phyloP scores from a whole-genome alignment of 1,140 invertebrate species.

The Caenorhabditis latens region DNA sequence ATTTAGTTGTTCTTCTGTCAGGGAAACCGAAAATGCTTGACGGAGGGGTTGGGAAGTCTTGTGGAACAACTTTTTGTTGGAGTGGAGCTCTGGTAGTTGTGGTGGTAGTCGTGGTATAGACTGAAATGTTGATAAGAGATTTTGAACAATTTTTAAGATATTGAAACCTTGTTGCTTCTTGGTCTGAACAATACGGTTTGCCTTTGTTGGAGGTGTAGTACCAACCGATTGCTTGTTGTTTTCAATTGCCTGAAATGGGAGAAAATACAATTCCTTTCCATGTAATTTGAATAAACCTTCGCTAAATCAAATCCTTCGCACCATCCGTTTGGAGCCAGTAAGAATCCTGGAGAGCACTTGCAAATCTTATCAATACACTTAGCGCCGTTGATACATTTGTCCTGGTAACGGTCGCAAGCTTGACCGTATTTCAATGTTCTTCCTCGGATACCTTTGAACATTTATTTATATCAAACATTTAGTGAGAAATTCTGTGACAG shows the following conservation, averaged over 20 bases:
- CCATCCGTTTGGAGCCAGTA: conserved; percentile 56
- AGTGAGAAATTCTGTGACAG: conserved; percentile 39
- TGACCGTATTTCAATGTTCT: conserved; percentile 64
- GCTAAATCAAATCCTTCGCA: conserved; percentile 60
- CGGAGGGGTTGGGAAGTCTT: conserved; percentile 36
- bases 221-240: conserved; percentile 28
- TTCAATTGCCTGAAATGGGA: not conserved
- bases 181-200: conserved; percentile 14
- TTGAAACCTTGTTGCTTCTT: not conserved
- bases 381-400: conserved; percentile 63
- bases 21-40: conserved; percentile 33
- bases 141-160: not conserved
- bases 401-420: conserved; percentile 47
- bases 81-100: not conserved
- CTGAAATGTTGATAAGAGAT: not conserved
- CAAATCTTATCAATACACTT: conserved; percentile 67
- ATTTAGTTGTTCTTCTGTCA: conserved; percentile 40
- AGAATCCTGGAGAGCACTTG: conserved; percentile 64
- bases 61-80: conserved; percentile 14
- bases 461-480: conserved; percentile 11
- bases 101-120: not conserved
- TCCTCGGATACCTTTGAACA: conserved; percentile 47
- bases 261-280: too few relatives aligned
- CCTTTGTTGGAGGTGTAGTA: not conserved
- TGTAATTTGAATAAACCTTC: not conserved